Evolutionary conservation across 1,140 invertebrate species (phyloP).

Genomic region (Hermetia illucens): DNA sequence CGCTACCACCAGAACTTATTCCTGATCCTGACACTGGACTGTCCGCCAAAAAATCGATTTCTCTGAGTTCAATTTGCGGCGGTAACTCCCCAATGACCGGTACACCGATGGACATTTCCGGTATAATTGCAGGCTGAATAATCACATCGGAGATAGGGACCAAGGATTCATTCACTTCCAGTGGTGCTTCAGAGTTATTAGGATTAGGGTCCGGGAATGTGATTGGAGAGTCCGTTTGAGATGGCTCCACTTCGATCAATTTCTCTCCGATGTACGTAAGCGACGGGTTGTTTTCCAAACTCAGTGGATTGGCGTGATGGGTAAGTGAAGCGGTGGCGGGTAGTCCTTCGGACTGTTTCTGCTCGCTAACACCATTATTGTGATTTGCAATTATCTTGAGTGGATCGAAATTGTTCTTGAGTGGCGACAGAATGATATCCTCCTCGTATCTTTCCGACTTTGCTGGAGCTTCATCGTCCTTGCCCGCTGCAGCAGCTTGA

Average conservation of each 20-base stretch:
- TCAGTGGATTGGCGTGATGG: no score
- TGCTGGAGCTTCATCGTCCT: no score
- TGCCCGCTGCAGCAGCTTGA: no score
- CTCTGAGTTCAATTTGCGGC: slow-evolving; percentile 28
- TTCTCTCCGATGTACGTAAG: slow-evolving; percentile 29
- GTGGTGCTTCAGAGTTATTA: not conserved
- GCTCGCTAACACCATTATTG: not conserved
- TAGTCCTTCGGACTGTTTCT: slow-evolving; percentile 12
- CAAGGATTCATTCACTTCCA: not conserved
- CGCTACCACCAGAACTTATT: slow-evolving; percentile 12
- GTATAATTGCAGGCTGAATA: slow-evolving; percentile 25
- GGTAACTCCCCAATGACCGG: slow-evolving; percentile 29
- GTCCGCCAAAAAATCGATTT: slow-evolving; percentile 29
- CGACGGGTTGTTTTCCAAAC: no score
- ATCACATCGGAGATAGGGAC: slow-evolving; percentile 24
- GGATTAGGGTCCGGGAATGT: not conserved
- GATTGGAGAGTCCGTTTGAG: not conserved
- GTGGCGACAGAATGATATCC: slow-evolving; percentile 24
- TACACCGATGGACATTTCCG: slow-evolving; percentile 27
- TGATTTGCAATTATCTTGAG: slow-evolving; percentile 14
- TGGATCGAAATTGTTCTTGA: slow-evolving; percentile 17
- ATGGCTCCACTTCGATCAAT: slow-evolving; percentile 20
- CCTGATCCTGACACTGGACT: slow-evolving; percentile 11
- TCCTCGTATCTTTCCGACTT: slow-evolving; percentile 25
- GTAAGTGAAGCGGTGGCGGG: no score